Percentiles rank a stretch among this genome's conserved stretches.
phyloP scores from a whole-genome alignment of 1,140 invertebrate species.

The Hesperophylax magnus region DNA sequence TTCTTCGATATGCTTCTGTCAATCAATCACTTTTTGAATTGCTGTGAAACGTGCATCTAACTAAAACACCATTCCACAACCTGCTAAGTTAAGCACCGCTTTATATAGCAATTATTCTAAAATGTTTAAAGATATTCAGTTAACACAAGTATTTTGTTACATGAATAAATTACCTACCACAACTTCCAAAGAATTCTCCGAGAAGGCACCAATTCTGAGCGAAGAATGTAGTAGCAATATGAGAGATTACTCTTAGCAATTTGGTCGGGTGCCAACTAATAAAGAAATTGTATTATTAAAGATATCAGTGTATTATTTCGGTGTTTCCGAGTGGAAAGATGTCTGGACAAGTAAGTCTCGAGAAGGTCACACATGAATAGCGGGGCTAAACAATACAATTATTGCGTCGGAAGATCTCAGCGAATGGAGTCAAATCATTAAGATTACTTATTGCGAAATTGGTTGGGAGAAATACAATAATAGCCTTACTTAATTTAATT shows the following conservation, averaged over 20 bases:
- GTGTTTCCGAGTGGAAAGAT: conserved; percentile 29
- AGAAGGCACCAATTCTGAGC: background rate
- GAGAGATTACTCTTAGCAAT: conserved; percentile 52
- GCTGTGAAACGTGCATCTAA: too few species aligned
- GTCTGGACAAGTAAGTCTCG: conserved; percentile 17
- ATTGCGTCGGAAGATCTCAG: background rate
- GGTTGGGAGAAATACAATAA: too few species aligned
- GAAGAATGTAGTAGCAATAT: conserved; percentile 28
- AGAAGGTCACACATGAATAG: background rate
- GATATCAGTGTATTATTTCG: conserved; percentile 48
- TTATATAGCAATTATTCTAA: too few species aligned
- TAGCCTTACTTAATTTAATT: too few species aligned
- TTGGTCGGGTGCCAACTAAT: conserved; percentile 55
- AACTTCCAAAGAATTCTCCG: background rate
- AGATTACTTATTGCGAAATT: background rate
- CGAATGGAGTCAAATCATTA: conserved; percentile 5
- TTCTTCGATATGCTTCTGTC: too few species aligned
- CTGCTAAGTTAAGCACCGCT: too few species aligned
- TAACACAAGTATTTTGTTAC: too few species aligned
- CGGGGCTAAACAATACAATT: background rate
- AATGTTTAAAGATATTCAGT: too few species aligned
- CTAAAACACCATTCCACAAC: too few species aligned
- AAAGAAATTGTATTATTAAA: conserved; percentile 55
- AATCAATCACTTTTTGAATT: too few species aligned
- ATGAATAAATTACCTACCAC: too few species aligned